Evolutionary conservation across 2,797 vertebrate genomes (phyloP), one percentile per base, ranked within the genome.

Genomic region (Graptemys geographica): DNA sequence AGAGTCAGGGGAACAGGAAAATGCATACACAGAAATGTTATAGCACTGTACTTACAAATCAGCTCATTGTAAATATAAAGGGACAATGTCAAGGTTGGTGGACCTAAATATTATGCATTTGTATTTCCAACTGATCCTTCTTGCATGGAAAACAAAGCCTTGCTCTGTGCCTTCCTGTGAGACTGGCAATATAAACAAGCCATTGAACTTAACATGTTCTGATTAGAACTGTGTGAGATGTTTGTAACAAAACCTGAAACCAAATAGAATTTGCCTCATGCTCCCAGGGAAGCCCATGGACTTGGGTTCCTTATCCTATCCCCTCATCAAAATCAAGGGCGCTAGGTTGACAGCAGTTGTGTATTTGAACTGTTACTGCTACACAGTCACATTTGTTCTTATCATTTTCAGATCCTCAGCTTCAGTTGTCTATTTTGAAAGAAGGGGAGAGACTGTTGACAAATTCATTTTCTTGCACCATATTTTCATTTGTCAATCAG

Each of bases 341-440:
- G 37, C 90, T 79, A 72, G 37, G 25, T 28, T 83, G 86, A 82
- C 2, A 8, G 9, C 56, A 90, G 76, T 41, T 84, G 81, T 92
- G 72, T 94, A 86, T 92, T 16, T 86, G 86, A 94, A 83, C 21
- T 90, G 25, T 89, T 56, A 92, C 28, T 76, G 72, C 72, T 90
- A 18, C 56, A 52, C 62, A 59, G 16, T 87, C 84, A 41, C 52
- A 55, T 85, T 59, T 76, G 27, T 10, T 65, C 51, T 88, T 92
- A 93, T 72, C 81, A 53, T n/a, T 57, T 92, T 86, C 65, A 81
- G 19, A 81, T 52, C 37, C 78, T 81, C 94, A 27, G 80, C 47
- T 81, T 89, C 37, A 65, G 81, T 91, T 95, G 69, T 79, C 88
- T 94, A 15, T 59, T 92, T 79, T 72, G 51, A 95, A 81, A 94